Base-by-base conservation (phyloP, 2,113 vertebrate genomes). In the Planiliza haematocheilus region DNA sequence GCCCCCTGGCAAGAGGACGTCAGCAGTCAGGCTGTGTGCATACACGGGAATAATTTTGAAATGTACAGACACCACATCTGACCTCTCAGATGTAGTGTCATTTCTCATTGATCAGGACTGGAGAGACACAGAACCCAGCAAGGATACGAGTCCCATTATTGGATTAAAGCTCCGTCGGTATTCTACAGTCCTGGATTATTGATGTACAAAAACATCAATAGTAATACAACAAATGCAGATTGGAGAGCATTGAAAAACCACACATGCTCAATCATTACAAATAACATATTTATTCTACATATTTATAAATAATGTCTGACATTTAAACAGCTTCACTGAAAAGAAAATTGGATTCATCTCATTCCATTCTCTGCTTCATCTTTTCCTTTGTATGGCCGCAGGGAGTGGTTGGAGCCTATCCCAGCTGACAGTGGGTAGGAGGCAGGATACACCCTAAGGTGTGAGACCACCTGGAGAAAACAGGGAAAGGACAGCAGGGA, bases 121-220 rank as follows among this genome's bases (percentile, higher is more conserved):
- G 11, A 65, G 30, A 53, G 41, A 65, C 20, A 62, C 34, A 49
- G 34, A 58, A 16, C 30, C 17, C 34, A 71, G 16, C 20, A 63
- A 38, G 41, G 45, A 24, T 46, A 61, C 18, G 42, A 34, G 30
- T 50, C 41, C 16, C 62, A n/a, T 67, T 67, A 72, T 39, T 76
- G 50, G 21, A 66, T 61, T 71, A 63, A 73, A 62, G 42, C 61
- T 69, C 30, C 63, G 39, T 63, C 43, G 41, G 30, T 34, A 20
- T 41, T 58, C 55, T 55, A 41, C 68, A 30, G 24, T 37, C 7
- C 20, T 51, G 39, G 37, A 77, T 42, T 37, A 62, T 21, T 62
- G 43, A 61, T 56, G 37, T 41, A 55, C 37, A 70, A 69, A 69
- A 48, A 59, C 48, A 70, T 69, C 69, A 73, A 67, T 50, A 67